A percentile compares a stretch with the other conserved stretches of the same genome.
Conservation (phyloP, 2,888 invertebrate genomes). For the Stenolophus ochropezus region DNA sequence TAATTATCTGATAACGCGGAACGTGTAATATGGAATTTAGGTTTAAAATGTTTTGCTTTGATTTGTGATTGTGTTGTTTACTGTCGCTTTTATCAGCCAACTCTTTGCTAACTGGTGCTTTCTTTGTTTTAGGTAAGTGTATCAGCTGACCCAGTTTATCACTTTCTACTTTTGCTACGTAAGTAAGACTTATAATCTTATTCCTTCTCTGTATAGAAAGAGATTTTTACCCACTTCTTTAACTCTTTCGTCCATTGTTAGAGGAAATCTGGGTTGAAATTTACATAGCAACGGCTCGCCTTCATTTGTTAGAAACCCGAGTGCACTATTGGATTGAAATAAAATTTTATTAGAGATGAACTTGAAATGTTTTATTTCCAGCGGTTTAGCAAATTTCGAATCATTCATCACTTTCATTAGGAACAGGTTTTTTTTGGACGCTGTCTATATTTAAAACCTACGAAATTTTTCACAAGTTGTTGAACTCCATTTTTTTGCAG, state of each 20-base stretch:
- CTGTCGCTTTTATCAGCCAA: constrained; percentile 8
- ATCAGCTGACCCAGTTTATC: constrained; percentile 17
- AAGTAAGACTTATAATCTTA: constrained; percentile 8
- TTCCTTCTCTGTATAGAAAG: neutral
- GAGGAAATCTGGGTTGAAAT: constrained; percentile 30
- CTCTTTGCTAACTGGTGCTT: constrained; percentile 8
- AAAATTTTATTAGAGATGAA: neutral
- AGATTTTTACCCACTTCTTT: constrained; percentile 13
- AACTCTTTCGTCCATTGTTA: constrained; percentile 28
- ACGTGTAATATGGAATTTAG: too few relatives aligned
- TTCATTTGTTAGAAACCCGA: constrained; percentile 16
- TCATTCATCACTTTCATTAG: neutral
- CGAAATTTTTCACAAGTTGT: constrained; percentile 22
- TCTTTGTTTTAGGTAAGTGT: constrained; percentile 41
- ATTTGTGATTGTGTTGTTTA: neutral
- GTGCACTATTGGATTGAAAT: neutral
- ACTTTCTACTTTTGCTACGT: constrained; percentile 10
- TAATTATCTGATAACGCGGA: neutral
- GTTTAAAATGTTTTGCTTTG: neutral
- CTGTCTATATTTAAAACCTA: constrained; percentile 30
- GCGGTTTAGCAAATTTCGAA: neutral
- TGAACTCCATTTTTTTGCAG: neutral
- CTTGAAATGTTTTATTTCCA: neutral
- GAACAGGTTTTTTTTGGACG: constrained; percentile 14
- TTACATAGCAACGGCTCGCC: constrained; percentile 32